Conservation (phyloP, 2,888 invertebrate species). For the Unio delphinus region DNA sequence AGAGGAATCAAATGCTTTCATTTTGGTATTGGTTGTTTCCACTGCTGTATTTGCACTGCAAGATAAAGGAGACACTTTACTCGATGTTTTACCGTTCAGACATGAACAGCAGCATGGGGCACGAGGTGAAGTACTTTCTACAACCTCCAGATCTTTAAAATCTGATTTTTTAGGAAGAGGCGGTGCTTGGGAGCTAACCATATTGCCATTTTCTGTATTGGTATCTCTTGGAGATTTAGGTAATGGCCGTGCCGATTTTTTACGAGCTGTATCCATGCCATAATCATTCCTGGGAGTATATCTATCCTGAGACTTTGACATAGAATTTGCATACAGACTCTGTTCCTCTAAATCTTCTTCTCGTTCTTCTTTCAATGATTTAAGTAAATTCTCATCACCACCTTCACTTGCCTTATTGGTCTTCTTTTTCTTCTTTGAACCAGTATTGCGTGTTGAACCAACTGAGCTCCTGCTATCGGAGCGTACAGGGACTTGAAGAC, state of each 20-base stretch:
- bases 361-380: constrained; percentile 55
- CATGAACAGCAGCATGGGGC: too few relatives aligned
- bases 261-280: constrained; percentile 10
- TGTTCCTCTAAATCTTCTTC: constrained; percentile 55
- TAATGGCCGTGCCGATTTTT: constrained; percentile 20
- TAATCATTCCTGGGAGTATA: too few relatives aligned
- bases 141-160: too few relatives aligned
- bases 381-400: constrained; percentile 48
- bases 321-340: constrained; percentile 29
- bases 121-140: too few relatives aligned
- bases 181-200: too few relatives aligned
- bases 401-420: constrained; percentile 37
- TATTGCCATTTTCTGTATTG: too few relatives aligned
- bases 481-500: constrained; percentile 31
- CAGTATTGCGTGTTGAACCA: constrained; percentile 28
- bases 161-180: too few relatives aligned
- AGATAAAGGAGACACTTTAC: constrained; percentile 35
- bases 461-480: constrained; percentile 54
- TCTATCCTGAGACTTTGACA: constrained; percentile 14
- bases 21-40: constrained; percentile 13
- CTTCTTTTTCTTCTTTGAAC: constrained; percentile 56
- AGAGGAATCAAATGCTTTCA: constrained; percentile 27
- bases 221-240: constrained; percentile 7
- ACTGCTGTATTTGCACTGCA: constrained; percentile 34
- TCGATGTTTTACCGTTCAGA: constrained; percentile 1